Evolutionary conservation across 2,113 vertebrate species (phyloP).

Genomic region (Hoplias malabaricus): DNA sequence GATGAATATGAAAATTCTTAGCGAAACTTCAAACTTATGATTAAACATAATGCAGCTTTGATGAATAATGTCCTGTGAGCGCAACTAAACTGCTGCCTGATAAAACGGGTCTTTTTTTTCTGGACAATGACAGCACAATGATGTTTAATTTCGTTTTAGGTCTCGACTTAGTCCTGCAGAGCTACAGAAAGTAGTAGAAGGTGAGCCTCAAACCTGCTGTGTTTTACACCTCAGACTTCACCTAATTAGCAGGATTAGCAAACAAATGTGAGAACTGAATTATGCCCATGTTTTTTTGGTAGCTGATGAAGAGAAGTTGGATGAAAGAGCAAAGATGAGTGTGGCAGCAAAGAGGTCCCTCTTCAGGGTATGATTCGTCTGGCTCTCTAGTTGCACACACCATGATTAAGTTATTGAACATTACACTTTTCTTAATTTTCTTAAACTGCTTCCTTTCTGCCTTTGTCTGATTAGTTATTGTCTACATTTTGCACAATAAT

Average conservation of each 20-base stretch:
- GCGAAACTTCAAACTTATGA: too few relatives aligned
- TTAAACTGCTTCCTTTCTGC: too few relatives aligned
- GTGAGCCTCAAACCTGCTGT: conserved; percentile 58
- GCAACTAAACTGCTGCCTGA: not conserved
- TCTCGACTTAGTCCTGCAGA: conserved; percentile 77
- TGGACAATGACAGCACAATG: too few relatives aligned
- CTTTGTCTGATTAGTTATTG: too few relatives aligned
- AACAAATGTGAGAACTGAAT: not conserved
- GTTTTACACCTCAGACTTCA: not conserved
- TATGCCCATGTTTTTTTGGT: conserved; percentile 19
- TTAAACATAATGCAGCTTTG: too few relatives aligned
- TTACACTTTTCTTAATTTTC: too few relatives aligned
- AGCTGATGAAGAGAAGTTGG: conserved; percentile 89
- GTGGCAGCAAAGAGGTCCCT: conserved; percentile 94
- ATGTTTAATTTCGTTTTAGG: conserved; percentile 72
- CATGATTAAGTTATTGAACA: too few relatives aligned
- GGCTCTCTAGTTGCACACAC: not conserved
- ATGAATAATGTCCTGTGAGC: too few relatives aligned
- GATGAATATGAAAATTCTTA: too few relatives aligned
- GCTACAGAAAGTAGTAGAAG: conserved; percentile 76
- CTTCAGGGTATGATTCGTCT: conserved; percentile 69
- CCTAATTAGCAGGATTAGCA: not conserved
- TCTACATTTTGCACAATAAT: not conserved
- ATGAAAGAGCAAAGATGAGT: conserved; percentile 94
- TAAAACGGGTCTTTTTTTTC: too few relatives aligned